A percentile compares a stretch with the other conserved stretches of the same genome.
Evolutionary conservation across 2,888 invertebrate species (phyloP).

Genomic region (Campoplex capitator): DNA sequence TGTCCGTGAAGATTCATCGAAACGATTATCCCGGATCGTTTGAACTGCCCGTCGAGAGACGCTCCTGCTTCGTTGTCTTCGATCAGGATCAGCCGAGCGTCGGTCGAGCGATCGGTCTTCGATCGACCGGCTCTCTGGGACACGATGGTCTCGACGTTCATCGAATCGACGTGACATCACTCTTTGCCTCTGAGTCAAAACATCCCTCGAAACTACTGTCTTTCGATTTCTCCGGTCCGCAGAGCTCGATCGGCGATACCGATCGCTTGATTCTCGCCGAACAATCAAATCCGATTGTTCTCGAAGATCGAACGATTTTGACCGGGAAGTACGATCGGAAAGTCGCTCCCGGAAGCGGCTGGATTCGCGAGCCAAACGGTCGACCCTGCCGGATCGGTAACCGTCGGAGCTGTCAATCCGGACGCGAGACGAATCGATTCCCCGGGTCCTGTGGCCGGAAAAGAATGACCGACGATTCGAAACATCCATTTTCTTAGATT

Average conservation of each 20-base stretch:
- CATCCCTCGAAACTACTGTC: constrained; percentile 28
- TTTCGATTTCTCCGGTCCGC: constrained; percentile 42
- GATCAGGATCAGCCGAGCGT: constrained; percentile 17
- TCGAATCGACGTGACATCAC: constrained; percentile 55
- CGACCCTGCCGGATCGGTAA: background rate
- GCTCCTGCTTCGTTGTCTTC: constrained; percentile 4
- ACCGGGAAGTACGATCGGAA: background rate
- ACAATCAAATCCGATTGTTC: background rate
- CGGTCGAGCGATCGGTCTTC: constrained; percentile 32
- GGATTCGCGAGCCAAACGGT: background rate
- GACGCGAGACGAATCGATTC: background rate
- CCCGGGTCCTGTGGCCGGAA: constrained; percentile 44
- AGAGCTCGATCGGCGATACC: constrained; percentile 26
- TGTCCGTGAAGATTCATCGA: constrained; percentile 37
- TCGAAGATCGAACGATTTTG: constrained; percentile 30
- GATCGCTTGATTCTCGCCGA: constrained; percentile 11
- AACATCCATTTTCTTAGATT: background rate
- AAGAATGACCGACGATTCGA: constrained; percentile 21
- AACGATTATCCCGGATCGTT: constrained; percentile 39
- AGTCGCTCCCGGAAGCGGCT: background rate
- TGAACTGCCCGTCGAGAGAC: constrained; percentile 36
- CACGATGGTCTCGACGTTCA: constrained; percentile 52
- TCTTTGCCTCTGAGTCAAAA: constrained; percentile 51
- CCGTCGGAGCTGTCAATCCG: background rate
- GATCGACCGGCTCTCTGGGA: constrained; percentile 27